Evolutionary conservation across 2,113 vertebrate species (phyloP), one percentile per base, ranked within the genome.

Genomic region (Tylochromis polylepis): DNA sequence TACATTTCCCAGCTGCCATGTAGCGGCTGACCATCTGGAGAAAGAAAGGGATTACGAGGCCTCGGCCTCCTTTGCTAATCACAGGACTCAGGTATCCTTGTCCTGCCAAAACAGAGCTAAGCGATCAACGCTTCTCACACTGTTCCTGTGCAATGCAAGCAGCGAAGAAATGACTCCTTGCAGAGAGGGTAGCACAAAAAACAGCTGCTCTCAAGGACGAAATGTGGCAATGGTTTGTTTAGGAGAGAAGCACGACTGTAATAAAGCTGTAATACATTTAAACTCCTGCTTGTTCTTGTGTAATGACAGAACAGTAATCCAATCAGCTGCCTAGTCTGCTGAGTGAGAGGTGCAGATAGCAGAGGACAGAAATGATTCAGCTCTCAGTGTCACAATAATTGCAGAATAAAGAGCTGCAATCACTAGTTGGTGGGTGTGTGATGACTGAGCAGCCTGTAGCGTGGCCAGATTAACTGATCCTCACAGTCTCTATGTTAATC

Each of bases 11-110:
- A 90, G 89, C 81, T 81, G 62, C 57, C 59, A 60, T 27, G 12
- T 34, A 16, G 29, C 62, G n/a, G 81, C 41, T 43, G 56, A 51
- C 87, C 87, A 90, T 92, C 87, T 87, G 87, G 15, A 87, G 60
- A 49, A 46, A 84, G 89, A 84, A 85, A 57, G 27, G 81, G 95
- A 95, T 94, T 94, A 95, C 15, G 14, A 81, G 27, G 77, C 88
- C 72, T 90, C 79, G 57, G 79, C 49, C 65, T 86, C 20, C 38
- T 31, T 59, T 10, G 58, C 87, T 93, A 82, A 92, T 91, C 90
- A 83, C 22, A 38, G 43, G 86, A 85, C 56, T 88, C 24, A 62
- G 60, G 55, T 82, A 82, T 46, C 70, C 43, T 65, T 15, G 16
- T 86, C 79, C 46, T 60, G 43, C 60, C 16, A 51, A 55, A 75